phyloP scores from a whole-genome alignment of 2,797 vertebrate species.

The Sebastes steindachneri region DNA sequence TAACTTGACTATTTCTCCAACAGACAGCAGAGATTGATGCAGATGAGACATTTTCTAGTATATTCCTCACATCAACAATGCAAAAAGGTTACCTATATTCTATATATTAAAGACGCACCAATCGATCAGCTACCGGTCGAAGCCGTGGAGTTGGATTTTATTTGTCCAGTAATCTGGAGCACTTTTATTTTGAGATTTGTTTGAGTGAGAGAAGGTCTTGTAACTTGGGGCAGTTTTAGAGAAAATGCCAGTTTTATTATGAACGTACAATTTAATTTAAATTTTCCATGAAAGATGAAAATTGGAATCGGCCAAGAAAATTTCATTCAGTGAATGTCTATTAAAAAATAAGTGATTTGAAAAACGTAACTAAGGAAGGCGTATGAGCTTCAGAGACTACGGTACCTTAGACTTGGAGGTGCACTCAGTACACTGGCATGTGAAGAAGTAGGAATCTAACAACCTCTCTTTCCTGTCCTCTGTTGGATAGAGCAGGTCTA shows the following conservation, averaged over 20 bases:
- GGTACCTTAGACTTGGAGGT: slow-evolving; percentile 90
- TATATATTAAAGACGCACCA: not conserved
- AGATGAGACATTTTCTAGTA: not conserved
- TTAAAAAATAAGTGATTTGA: not conserved
- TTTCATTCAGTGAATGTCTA: too few species aligned
- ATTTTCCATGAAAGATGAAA: not conserved
- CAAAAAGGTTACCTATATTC: not conserved
- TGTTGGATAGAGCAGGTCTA: slow-evolving; percentile 97
- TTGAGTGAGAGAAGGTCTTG: too few species aligned
- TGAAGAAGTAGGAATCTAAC: slow-evolving; percentile 94
- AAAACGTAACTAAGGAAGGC: not conserved
- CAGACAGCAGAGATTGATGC: too few species aligned
- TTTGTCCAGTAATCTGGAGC: too few species aligned
- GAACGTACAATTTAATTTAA: too few species aligned
- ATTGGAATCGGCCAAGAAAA: not conserved
- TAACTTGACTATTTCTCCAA: too few species aligned
- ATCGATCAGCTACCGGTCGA: too few species aligned
- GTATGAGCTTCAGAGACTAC: not conserved
- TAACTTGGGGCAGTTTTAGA: too few species aligned
- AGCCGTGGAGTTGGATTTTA: too few species aligned
- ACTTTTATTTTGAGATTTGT: too few species aligned
- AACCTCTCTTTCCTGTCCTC: slow-evolving; percentile 94
- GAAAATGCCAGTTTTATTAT: too few species aligned
- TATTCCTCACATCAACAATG: not conserved
- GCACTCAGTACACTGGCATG: slow-evolving; percentile 94